Base-by-base conservation (phyloP, 2,113 vertebrate species). In the Lethenteron reissneri region DNA sequence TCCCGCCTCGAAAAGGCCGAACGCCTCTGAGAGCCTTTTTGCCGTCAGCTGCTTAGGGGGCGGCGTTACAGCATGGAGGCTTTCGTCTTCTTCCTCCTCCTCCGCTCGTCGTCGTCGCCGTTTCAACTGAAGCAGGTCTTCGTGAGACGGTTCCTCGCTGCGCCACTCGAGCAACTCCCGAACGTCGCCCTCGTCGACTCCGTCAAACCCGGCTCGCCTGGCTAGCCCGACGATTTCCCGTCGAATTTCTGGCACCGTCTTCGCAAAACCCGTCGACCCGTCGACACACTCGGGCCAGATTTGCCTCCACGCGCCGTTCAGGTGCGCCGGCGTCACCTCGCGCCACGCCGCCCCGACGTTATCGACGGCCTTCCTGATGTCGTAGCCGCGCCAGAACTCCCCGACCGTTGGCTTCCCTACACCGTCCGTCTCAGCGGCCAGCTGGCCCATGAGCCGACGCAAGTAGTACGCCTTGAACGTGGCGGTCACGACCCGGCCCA, bases 181-280 rank as follows among this genome's bases (percentile, higher is more conserved):
- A 15, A 71, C 70, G 41, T 71, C 70, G 41, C 25, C 70, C 25
- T 71, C 15, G 57, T 71, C 71, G 17, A 71, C 71, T 71, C 57
- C 41, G 12, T 71, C 71, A 12, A 71, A 56, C 3, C 71, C 71
- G 57, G 56, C 56, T 57, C 57, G 25, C 12, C 12, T 56, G 11
- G 15, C 71, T 12, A 71, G 3, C 56, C 56, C 12, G 12, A 71
- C 71, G 13, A 71, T 57, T 57, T 71, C 57, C 56, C 57, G 10
- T 13, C 13, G 15, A 17, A 71, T 71, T 56, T 56, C 15, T 5
- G 15, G 71, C 71, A 7, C 57, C 12, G 10, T 56, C 69, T 70
- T 70, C 17, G 15, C 71, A 56, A 71, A 71, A 12, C 71, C 71
- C 17, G 1, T 41, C 12, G 57, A 56, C 11, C 57, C 71, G 17